A percentile compares a stretch with the other conserved stretches of the same genome.
These are phyloP conservation scores for Papio anubis DNA, from an alignment of 2,113 vertebrate genomes.

Conservation along the genomic window DNA sequence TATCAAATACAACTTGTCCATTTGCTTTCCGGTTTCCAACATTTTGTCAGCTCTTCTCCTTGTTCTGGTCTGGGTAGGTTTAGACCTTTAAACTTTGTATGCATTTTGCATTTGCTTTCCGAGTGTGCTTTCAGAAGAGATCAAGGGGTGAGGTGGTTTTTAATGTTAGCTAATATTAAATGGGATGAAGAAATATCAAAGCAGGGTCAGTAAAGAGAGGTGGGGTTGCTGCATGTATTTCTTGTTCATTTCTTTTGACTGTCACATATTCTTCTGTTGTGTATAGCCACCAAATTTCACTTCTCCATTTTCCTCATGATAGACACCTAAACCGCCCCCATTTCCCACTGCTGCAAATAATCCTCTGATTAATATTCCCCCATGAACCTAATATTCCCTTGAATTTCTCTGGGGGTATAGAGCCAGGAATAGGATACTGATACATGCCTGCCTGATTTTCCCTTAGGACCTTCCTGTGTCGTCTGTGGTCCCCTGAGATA, in stretches of 20 bases:
- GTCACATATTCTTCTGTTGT: background rate
- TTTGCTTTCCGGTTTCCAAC: background rate
- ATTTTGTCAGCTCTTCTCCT: background rate
- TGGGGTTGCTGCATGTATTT: background rate
- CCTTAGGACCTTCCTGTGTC: background rate
- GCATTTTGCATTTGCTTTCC: background rate
- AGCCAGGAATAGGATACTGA: background rate
- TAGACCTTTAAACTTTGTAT: background rate
- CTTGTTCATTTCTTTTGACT: background rate
- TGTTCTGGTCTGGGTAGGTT: background rate
- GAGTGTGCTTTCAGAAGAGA: background rate
- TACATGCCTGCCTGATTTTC: background rate
- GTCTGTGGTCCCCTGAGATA: too few species aligned
- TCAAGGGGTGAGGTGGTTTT: background rate
- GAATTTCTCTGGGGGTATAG: background rate
- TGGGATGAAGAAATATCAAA: background rate
- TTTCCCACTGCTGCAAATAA: background rate
- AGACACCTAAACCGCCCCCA: background rate
- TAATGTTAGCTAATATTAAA: background rate
- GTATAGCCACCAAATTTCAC: background rate
- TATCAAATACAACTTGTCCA: background rate
- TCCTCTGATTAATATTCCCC: background rate
- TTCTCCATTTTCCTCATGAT: background rate
- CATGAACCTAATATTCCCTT: background rate
- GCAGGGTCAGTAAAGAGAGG: background rate